Percentiles rank a stretch among this genome's conserved stretches.
These are phyloP conservation scores for Luperina nickerlii DNA, from an alignment of 2,888 invertebrate species.

Conservation along the genomic window DNA sequence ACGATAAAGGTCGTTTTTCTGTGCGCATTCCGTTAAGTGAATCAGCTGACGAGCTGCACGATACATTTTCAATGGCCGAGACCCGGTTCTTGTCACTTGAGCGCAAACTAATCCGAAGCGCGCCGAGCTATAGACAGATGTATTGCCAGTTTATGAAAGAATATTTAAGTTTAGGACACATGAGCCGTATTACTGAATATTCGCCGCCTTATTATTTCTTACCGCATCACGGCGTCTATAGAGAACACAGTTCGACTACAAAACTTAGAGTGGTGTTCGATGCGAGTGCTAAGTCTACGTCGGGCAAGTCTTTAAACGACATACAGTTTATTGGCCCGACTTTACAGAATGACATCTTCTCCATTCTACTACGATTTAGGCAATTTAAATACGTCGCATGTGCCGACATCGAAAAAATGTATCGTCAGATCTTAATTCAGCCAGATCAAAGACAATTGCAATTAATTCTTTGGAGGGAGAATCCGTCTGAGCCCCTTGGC, in stretches of 20 bases:
- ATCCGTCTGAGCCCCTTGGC: conserved; percentile 14
- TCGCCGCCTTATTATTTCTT: conserved; percentile 25
- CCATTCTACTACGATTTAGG: conserved; percentile 52
- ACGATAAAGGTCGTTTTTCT: conserved; percentile 27
- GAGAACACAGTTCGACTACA: background rate
- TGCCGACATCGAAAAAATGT: conserved; percentile 10
- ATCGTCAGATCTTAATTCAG: conserved; percentile 6
- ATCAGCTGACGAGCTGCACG: conserved; percentile 25
- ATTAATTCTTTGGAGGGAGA: conserved; percentile 53
- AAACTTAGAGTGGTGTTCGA: conserved; percentile 2
- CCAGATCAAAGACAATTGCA: conserved; percentile 47
- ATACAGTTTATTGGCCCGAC: conserved; percentile 50
- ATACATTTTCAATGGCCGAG: conserved; percentile 29
- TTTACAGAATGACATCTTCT: conserved; percentile 56
- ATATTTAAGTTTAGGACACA: conserved; percentile 29
- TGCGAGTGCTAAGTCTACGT: conserved; percentile 33
- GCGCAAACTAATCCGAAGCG: conserved; percentile 25
- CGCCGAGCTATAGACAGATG: conserved; percentile 21
- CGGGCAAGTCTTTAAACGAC: conserved; percentile 58
- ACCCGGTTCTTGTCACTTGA: conserved; percentile 42
- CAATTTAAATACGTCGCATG: conserved; percentile 52
- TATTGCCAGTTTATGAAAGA: conserved; percentile 33
- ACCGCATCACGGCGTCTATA: background rate
- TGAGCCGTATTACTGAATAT: conserved; percentile 13
- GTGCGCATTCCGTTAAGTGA: conserved; percentile 33